phyloP scores from a whole-genome alignment of 64 coral and sea anemone species.

The Platygyra sinensis region DNA sequence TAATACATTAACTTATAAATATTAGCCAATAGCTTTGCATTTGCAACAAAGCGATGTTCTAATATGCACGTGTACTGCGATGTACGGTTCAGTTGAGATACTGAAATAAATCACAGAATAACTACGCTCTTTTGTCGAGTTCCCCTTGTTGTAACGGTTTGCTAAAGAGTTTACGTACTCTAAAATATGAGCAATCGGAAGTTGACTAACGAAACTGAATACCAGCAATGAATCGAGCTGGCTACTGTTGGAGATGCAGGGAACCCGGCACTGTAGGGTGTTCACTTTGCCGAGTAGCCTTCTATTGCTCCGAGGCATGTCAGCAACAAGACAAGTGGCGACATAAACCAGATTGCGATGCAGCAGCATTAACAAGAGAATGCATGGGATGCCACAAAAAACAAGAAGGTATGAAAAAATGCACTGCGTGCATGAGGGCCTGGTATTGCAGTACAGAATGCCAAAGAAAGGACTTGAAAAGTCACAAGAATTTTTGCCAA shows the following conservation, averaged over 20 bases:
- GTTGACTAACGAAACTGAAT: neutral
- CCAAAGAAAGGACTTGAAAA: constrained; percentile 6
- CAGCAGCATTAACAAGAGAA: constrained; percentile 3
- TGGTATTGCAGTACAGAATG: constrained; percentile 34
- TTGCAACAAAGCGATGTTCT: too few relatives aligned
- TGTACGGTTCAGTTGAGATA: too few relatives aligned
- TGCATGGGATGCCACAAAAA: constrained; percentile 18
- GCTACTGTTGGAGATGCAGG: constrained; percentile 25
- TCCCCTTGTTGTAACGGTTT: too few relatives aligned
- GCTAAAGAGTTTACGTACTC: too few relatives aligned
- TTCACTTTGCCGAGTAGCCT: constrained; percentile 35
- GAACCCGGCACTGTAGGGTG: constrained; percentile 1
- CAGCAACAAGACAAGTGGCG: constrained; percentile 57
- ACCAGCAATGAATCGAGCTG: constrained; percentile 32
- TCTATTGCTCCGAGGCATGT: constrained; percentile 38
- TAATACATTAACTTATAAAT: neutral
- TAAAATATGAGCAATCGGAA: too few relatives aligned
- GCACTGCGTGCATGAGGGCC: constrained; percentile 15
- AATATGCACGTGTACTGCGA: too few relatives aligned
- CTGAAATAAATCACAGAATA: too few relatives aligned
- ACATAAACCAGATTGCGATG: constrained; percentile 48
- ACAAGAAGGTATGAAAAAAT: constrained; percentile 15
- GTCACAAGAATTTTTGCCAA: constrained; percentile 10
- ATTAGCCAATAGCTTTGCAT: neutral
- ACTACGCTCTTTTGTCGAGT: too few relatives aligned